A percentile compares a stretch with the other conserved stretches of the same genome.
phyloP scores from a whole-genome alignment of 1,140 invertebrate genomes.

The Limonius californicus region DNA sequence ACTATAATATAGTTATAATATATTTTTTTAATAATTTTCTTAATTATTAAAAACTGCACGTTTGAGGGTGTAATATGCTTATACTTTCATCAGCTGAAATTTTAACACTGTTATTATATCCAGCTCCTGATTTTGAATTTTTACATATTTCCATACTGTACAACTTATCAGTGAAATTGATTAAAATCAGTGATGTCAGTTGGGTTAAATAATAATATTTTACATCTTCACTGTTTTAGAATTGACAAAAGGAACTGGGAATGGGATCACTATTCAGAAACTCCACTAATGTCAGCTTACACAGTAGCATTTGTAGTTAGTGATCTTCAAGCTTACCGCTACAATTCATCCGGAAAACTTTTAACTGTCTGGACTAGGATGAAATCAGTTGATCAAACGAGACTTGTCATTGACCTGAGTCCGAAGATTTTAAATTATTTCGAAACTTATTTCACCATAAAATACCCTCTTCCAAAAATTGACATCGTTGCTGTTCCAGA shows the following conservation, averaged over 20 bases:
- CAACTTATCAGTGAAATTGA: too few species aligned
- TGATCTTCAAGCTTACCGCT: slow-evolving; percentile 67
- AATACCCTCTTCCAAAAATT: slow-evolving; percentile 74
- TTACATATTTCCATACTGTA: too few species aligned
- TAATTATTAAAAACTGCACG: too few species aligned
- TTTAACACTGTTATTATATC: too few species aligned
- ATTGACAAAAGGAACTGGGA: slow-evolving; percentile 21
- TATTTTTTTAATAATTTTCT: too few species aligned
- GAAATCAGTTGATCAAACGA: slow-evolving; percentile 73
- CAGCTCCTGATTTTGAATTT: too few species aligned
- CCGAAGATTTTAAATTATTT: slow-evolving; percentile 75
- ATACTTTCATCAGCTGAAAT: too few species aligned
- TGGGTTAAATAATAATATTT: too few species aligned
- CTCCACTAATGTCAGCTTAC: slow-evolving; percentile 89
- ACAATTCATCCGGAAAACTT: slow-evolving; percentile 44
- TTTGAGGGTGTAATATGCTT: too few species aligned
- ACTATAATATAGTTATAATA: too few species aligned
- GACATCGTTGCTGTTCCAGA: slow-evolving; percentile 88
- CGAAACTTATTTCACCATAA: slow-evolving; percentile 77
- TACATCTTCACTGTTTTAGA: too few species aligned
- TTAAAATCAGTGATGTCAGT: too few species aligned
- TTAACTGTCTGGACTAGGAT: slow-evolving; percentile 75
- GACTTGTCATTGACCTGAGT: slow-evolving; percentile 73
- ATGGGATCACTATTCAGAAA: slow-evolving; percentile 77
- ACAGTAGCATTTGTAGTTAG: slow-evolving; percentile 84